Evolutionary conservation across 2,113 vertebrate species (phyloP).

Genomic region (Cichladusa arquata): DNA sequence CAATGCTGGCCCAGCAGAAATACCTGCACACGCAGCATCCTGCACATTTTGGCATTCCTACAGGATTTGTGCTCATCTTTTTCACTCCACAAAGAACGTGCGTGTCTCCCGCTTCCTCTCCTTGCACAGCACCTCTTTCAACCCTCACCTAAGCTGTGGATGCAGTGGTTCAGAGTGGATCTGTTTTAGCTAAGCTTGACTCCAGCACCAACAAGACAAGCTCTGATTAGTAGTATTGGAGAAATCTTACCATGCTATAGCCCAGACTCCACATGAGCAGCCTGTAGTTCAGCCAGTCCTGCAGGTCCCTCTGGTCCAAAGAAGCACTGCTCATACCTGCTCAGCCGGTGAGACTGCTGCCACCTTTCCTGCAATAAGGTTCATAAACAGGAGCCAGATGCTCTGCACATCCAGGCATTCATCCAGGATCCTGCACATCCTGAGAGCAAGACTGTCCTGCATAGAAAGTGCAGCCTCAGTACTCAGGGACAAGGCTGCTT

Average conservation of each 20-base stretch:
- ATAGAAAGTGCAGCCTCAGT: background rate
- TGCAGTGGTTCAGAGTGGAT: background rate
- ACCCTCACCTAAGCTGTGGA: background rate
- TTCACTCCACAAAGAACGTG: background rate
- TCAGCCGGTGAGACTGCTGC: background rate
- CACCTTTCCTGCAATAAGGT: background rate
- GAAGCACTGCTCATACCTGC: background rate
- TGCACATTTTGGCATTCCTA: slow-evolving; percentile 12
- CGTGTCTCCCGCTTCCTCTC: background rate
- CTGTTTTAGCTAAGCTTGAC: background rate
- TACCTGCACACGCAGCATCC: slow-evolving; percentile 54
- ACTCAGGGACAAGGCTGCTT: background rate
- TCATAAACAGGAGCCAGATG: background rate
- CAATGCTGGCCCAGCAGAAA: slow-evolving; percentile 51
- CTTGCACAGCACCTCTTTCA: background rate
- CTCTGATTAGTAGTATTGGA: background rate
- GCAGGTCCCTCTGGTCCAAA: background rate
- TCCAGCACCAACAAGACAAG: background rate
- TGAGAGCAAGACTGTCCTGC: background rate
- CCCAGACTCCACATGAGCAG: background rate
- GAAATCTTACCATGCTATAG: background rate
- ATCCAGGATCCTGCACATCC: background rate
- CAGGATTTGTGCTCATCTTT: slow-evolving; percentile 6
- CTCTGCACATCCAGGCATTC: background rate
- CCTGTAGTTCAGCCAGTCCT: background rate